Base-by-base conservation (phyloP, 2,797 vertebrate species). In the Siniperca obscura region DNA sequence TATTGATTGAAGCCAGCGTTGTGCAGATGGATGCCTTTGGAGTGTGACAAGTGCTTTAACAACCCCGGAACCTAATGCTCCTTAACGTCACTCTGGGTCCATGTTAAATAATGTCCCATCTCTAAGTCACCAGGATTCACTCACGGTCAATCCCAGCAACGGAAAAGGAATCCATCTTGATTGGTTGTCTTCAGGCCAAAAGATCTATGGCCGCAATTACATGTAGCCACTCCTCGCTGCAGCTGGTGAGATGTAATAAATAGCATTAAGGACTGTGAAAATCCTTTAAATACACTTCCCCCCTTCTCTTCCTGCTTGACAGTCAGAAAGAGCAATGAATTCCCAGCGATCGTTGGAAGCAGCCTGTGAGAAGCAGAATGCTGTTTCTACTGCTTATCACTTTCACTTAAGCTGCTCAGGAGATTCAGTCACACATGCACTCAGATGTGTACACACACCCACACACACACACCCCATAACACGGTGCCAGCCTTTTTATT, bases 141-240 rank as follows among this genome's bases (percentile, higher is more conserved):
- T 90, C 82, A 80, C n/a, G 86, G 89, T 92, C 91, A 90, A 87
- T 90, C 87, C 80, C 75, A 36, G 87, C 78, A 42, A 82, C 74
- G 66, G 89, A 81, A 91, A 85, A 90, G 78, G 90, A 86, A 95
- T 95, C 90, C 91, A 90, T 95, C 94, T 95, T 92, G 94, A 95
- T 94, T 94, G 94, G 94, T 92, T 93, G 94, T 94, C 93, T 91
- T 76, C 67, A 73, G 87, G 86, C 88, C 86, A 92, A 88, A 83
- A 94, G 95, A 96, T 95, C 92, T 92, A 95, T 94, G 89, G 91
- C 82, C 3, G 78, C 94, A 96, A 96, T 96, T 96, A 95, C 91
- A 91, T 85, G 88, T 84, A 90, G 89, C 91, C 88, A 91, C 90
- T 93, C 89, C 89, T 93, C 56, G 82, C 85, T 84, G 87, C 90